Conservation (phyloP, 2,888 invertebrate genomes). For the Scaeva pyrastri region DNA sequence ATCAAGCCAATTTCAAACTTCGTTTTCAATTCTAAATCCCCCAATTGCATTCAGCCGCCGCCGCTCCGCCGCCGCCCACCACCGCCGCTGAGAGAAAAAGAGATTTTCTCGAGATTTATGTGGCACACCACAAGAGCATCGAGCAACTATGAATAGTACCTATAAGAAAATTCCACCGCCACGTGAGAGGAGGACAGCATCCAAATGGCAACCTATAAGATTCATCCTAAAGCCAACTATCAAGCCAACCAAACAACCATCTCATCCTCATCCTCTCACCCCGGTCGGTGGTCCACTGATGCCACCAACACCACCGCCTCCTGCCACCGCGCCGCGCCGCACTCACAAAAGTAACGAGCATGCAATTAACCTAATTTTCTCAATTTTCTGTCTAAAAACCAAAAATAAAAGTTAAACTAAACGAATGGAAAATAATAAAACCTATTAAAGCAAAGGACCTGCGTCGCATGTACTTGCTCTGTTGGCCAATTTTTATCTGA, state of each 20-base stretch:
- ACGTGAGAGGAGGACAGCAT: slow-evolving; percentile 27
- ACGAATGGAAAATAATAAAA: slow-evolving; percentile 44
- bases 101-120: slow-evolving; percentile 66
- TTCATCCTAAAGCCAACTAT: slow-evolving; percentile 19
- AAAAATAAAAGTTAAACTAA: slow-evolving; percentile 70
- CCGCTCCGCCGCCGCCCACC: no score
- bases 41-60: slow-evolving; percentile 48
- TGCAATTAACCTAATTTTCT: slow-evolving; percentile 76
- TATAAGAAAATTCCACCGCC: slow-evolving; percentile 42
- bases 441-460: neutral
- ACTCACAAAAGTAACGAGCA: slow-evolving; percentile 72
- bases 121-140: slow-evolving; percentile 64
- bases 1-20: slow-evolving; percentile 36
- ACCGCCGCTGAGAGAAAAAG: slow-evolving; percentile 18
- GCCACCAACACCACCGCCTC: neutral
- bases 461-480: neutral
- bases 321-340: neutral
- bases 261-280: neutral
- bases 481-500: no score
- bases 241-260: slow-evolving; percentile 1
- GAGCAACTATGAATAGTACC: slow-evolving; percentile 56
- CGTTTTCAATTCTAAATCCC: slow-evolving; percentile 35
- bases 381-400: slow-evolving; percentile 73
- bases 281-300: neutral
- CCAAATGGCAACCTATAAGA: slow-evolving; percentile 60